Evolutionary conservation across 2,888 invertebrate genomes (phyloP).

Genomic region (Caenorhabditis becei): DNA sequence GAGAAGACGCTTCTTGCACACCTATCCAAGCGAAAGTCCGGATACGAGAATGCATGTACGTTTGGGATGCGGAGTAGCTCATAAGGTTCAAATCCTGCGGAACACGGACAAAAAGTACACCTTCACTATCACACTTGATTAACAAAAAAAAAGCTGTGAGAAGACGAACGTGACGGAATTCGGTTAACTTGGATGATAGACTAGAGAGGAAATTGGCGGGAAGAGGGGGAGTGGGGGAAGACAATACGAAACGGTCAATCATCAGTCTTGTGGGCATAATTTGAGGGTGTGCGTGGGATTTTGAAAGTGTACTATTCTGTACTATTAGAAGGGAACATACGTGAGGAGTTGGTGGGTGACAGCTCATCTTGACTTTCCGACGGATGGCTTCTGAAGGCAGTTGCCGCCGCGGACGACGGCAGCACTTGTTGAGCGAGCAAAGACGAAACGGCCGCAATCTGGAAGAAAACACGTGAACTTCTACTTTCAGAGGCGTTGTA

Average conservation of each 20-base stretch:
- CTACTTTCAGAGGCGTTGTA: too few relatives aligned
- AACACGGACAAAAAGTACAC: slow-evolving; percentile 24
- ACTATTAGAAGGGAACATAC: slow-evolving; percentile 28
- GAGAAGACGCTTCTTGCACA: slow-evolving; percentile 38
- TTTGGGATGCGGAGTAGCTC: slow-evolving; percentile 3
- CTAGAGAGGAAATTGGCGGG: neutral
- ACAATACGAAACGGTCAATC: slow-evolving; percentile 21
- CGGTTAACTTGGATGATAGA: neutral
- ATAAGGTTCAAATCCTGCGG: too few relatives aligned
- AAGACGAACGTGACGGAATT: neutral
- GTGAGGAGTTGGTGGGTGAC: slow-evolving; percentile 55
- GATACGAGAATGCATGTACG: slow-evolving; percentile 39
- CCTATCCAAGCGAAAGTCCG: slow-evolving; percentile 63
- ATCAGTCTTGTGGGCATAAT: slow-evolving; percentile 31
- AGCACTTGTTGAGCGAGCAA: slow-evolving; percentile 47
- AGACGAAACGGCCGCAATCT: slow-evolving; percentile 62
- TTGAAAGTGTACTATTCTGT: slow-evolving; percentile 19
- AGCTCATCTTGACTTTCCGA: slow-evolving; percentile 60
- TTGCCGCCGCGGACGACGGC: slow-evolving; percentile 50
- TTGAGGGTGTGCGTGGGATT: slow-evolving; percentile 7
- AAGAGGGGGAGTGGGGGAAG: neutral
- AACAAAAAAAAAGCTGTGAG: neutral
- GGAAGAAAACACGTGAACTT: neutral
- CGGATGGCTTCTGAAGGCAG: slow-evolving; percentile 53
- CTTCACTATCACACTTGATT: neutral